phyloP scores from a whole-genome alignment of 2,888 invertebrate species.

The Orthosia gracilis region DNA sequence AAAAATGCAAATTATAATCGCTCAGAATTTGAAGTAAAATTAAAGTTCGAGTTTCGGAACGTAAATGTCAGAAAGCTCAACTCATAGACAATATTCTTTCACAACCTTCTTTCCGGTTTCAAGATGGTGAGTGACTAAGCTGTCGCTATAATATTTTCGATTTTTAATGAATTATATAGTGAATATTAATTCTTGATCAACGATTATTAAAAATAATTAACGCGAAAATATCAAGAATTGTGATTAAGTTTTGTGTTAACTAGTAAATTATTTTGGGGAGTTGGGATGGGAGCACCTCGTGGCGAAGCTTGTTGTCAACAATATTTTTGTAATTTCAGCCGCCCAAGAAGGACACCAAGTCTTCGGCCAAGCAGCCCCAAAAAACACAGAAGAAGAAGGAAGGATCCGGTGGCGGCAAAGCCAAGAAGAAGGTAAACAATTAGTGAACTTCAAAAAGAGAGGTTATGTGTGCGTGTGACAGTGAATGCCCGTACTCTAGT shows the following conservation, averaged over 20 bases:
- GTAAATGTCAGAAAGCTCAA: slow-evolving; percentile 57
- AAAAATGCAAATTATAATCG: neutral
- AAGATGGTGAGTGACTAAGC: slow-evolving; percentile 87
- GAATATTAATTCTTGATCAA: neutral
- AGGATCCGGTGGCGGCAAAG: slow-evolving; percentile 98
- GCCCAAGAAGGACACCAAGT: slow-evolving; percentile 98
- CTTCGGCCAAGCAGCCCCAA: slow-evolving; percentile 97
- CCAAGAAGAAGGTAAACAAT: slow-evolving; percentile 97
- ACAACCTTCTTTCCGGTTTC: slow-evolving; percentile 85
- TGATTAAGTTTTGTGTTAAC: neutral
- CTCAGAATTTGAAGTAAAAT: neutral
- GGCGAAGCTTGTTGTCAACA: slow-evolving; percentile 77
- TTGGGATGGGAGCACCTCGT: slow-evolving; percentile 79
- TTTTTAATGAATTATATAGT: slow-evolving; percentile 18
- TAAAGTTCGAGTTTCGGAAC: slow-evolving; percentile 26
- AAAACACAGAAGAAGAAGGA: slow-evolving; percentile 99
- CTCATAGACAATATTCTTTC: slow-evolving; percentile 71
- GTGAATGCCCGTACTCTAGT: neutral
- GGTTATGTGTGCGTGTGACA: slow-evolving; percentile 81
- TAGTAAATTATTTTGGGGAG: neutral
- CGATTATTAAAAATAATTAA: neutral
- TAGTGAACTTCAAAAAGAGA: slow-evolving; percentile 71
- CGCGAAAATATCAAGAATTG: slow-evolving; percentile 6
- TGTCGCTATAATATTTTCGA: slow-evolving; percentile 34
- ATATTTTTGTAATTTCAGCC: slow-evolving; percentile 92